phyloP scores from a whole-genome alignment of 2,797 vertebrate genomes.

The Alosa sapidissima region DNA sequence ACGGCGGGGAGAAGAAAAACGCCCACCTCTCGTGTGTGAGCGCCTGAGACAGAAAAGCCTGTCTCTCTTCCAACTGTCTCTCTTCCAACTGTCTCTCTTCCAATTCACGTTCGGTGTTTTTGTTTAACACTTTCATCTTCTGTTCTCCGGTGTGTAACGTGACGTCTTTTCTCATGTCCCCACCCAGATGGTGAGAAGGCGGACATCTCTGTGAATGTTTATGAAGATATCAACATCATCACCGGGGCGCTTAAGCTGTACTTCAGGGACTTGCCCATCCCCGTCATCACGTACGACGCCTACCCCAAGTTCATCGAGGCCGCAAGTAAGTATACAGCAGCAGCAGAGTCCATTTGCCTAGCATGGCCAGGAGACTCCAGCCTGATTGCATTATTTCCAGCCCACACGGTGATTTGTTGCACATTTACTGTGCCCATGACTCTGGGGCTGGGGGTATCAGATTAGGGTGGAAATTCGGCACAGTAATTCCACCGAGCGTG shows the following conservation, averaged over 20 bases:
- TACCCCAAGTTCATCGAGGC: constrained; percentile 97
- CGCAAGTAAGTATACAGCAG: constrained; percentile 83
- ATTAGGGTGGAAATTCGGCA: constrained; percentile 14
- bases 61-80: not conserved
- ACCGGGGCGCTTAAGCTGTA: constrained; percentile 98
- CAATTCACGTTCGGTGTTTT: not conserved
- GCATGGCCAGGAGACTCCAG: not conserved
- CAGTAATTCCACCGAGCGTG: constrained; percentile 11
- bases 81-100: not conserved
- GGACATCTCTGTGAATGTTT: constrained; percentile 95
- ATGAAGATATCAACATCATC: constrained; percentile 99
- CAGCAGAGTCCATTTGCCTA: not conserved
- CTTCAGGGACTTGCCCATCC: constrained; percentile 98
- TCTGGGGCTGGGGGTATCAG: not conserved
- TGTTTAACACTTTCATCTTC: not conserved
- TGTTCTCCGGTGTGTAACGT: not conserved
- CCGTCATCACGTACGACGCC: constrained; percentile 94
- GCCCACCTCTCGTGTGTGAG: not conserved
- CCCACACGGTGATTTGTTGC: constrained; percentile 19
- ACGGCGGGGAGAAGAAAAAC: not conserved
- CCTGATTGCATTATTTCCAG: not conserved
- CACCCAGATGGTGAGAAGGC: constrained; percentile 95
- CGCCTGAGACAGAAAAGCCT: not conserved
- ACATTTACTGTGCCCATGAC: constrained; percentile 12
- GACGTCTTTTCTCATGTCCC: not conserved